These are phyloP conservation scores for Anomalospiza imberbis DNA, from an alignment of 2,797 vertebrate genomes.

Conservation along the genomic window DNA sequence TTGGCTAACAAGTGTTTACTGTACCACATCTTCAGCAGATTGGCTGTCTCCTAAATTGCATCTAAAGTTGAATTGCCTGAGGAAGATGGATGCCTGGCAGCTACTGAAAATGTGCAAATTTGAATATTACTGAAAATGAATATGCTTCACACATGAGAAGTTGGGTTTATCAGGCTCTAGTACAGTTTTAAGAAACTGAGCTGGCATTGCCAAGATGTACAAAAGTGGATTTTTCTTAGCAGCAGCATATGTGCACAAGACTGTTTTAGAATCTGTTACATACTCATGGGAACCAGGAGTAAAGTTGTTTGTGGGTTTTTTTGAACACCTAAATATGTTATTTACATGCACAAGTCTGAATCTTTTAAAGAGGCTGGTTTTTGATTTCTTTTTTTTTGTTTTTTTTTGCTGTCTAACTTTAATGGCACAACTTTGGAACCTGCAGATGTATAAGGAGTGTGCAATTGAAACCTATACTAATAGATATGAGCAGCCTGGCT, in stretches of 20 bases:
- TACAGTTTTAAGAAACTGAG: not conserved
- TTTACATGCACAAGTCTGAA: not conserved
- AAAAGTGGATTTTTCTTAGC: not conserved
- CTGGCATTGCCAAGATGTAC: not conserved
- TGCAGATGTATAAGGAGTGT: not conserved
- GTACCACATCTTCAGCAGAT: not conserved
- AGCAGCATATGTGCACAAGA: not conserved
- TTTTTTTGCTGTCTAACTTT: not conserved
- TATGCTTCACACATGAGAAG: not conserved
- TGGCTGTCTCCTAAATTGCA: not conserved
- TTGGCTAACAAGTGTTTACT: not conserved
- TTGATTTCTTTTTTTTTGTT: not conserved
- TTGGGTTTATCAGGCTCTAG: not conserved
- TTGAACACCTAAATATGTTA: not conserved
- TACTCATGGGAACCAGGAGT: not conserved
- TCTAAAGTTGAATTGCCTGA: not conserved
- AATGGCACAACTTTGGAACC: not conserved
- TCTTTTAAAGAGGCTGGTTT: not conserved
- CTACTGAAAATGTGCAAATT: not conserved
- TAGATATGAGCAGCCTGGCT: not conserved
- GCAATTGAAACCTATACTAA: not conserved
- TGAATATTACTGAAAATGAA: not conserved
- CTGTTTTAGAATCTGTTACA: not conserved
- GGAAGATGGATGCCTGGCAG: not conserved
- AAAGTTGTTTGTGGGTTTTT: not conserved